Percentiles rank a stretch among this genome's conserved stretches.
Evolutionary conservation across 2,888 invertebrate species (phyloP).

Genomic region (Calameuta pallipes): DNA sequence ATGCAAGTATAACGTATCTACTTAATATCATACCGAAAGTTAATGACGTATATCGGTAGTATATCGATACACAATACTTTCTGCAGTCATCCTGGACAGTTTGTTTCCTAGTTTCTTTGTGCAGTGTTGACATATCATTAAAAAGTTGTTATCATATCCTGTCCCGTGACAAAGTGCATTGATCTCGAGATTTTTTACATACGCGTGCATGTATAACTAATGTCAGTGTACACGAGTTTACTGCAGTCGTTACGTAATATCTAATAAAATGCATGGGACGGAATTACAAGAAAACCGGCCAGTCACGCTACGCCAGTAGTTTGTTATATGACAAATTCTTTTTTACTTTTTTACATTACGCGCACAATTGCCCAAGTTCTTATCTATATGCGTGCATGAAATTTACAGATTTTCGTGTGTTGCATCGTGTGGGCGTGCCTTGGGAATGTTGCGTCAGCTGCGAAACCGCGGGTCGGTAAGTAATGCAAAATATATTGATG

Average conservation of each 20-base stretch:
- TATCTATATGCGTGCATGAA: neutral
- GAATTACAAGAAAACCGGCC: conserved; percentile 32
- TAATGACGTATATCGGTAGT: neutral
- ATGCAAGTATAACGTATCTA: neutral
- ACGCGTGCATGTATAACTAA: conserved; percentile 2
- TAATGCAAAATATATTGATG: neutral
- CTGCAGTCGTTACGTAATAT: conserved; percentile 34
- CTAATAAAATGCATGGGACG: conserved; percentile 36
- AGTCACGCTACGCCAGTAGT: conserved; percentile 31
- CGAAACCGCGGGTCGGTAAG: conserved; percentile 10
- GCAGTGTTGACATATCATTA: neutral
- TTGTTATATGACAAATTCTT: neutral
- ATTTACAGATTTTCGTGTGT: conserved; percentile 32
- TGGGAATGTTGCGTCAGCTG: conserved; percentile 17
- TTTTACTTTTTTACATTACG: neutral
- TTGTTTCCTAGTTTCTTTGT: neutral
- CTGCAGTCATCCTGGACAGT: neutral
- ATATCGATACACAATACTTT: neutral
- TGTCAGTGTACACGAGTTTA: neutral
- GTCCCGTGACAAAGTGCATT: conserved; percentile 37
- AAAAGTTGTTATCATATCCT: neutral
- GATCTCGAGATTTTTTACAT: conserved; percentile 34
- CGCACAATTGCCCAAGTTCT: neutral
- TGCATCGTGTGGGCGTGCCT: conserved; percentile 16
- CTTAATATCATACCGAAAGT: neutral